phyloP scores from a whole-genome alignment of 30 jellyfish, hydroid and myxozoan genomes.

The Morbakka virulenta region DNA sequence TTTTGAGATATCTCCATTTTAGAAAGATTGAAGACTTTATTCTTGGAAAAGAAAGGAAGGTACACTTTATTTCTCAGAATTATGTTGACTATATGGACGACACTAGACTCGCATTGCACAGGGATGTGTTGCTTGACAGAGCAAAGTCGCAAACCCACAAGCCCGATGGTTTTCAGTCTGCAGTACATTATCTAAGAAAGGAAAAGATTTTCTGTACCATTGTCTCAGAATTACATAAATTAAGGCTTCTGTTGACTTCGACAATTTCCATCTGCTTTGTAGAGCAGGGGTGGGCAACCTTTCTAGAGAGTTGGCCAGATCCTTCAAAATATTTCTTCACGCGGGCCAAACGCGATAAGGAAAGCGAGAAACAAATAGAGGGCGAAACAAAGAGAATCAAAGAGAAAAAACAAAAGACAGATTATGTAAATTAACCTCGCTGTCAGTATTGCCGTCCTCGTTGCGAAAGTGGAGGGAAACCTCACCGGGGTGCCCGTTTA shows the following conservation, averaged over 20 bases:
- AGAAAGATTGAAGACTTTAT: constrained; percentile 9
- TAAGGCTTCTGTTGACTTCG: not conserved
- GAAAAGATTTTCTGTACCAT: not conserved
- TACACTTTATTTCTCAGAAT: constrained; percentile 15
- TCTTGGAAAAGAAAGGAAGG: constrained; percentile 27
- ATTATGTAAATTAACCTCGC: too few relatives aligned
- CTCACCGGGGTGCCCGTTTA: too few relatives aligned
- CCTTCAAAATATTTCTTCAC: too few relatives aligned
- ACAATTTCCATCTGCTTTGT: not conserved
- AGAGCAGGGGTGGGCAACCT: too few relatives aligned
- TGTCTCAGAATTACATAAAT: not conserved
- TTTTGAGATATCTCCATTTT: too few relatives aligned
- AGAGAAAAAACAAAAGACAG: too few relatives aligned
- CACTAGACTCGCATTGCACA: not conserved
- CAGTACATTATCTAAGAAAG: not conserved
- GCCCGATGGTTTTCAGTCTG: not conserved
- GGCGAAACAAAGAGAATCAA: too few relatives aligned
- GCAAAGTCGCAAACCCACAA: not conserved
- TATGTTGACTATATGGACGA: constrained; percentile 3
- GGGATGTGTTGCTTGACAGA: not conserved
- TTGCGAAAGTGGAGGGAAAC: too few relatives aligned
- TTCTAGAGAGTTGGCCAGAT: too few relatives aligned
- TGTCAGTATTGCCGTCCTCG: too few relatives aligned
- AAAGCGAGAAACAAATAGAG: too few relatives aligned
- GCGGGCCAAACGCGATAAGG: too few relatives aligned